Evolutionary conservation across 2,797 vertebrate genomes (phyloP).

Genomic region (Echeneis naucrates): DNA sequence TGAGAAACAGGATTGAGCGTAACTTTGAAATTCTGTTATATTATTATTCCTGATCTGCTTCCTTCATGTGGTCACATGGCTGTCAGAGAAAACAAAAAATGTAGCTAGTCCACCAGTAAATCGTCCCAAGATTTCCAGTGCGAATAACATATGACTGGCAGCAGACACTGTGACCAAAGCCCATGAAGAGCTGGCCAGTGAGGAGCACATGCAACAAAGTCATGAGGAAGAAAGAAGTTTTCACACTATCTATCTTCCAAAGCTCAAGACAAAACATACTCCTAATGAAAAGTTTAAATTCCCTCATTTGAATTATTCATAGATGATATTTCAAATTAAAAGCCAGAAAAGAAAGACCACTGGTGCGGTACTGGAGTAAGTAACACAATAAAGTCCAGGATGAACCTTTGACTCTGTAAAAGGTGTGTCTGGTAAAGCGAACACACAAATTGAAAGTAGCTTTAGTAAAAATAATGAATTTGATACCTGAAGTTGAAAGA

Average conservation of each 20-base stretch:
- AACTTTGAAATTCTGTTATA: not conserved
- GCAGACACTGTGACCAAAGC: slow-evolving; percentile 40
- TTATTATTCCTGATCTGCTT: too few species aligned
- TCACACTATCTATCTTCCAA: not conserved
- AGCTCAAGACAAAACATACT: not conserved
- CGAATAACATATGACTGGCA: slow-evolving; percentile 16
- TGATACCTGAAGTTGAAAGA: too few species aligned
- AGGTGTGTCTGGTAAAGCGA: not conserved
- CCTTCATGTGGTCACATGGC: not conserved
- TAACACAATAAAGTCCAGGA: not conserved
- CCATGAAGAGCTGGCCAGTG: slow-evolving; percentile 2
- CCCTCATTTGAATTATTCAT: not conserved
- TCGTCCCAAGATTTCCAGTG: not conserved
- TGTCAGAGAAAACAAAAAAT: not conserved
- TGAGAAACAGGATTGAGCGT: not conserved
- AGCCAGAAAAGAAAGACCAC: not conserved
- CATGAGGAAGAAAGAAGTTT: slow-evolving; percentile 33
- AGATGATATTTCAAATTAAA: not conserved
- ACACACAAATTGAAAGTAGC: too few species aligned
- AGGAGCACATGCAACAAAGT: slow-evolving; percentile 14
- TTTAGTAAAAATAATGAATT: too few species aligned
- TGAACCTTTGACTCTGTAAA: not conserved
- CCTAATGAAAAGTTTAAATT: not conserved
- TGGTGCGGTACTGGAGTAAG: not conserved
- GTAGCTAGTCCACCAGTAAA: slow-evolving; percentile 22